Conservation (phyloP, 2,113 vertebrate species). For the Laterallus jamaicensis region DNA sequence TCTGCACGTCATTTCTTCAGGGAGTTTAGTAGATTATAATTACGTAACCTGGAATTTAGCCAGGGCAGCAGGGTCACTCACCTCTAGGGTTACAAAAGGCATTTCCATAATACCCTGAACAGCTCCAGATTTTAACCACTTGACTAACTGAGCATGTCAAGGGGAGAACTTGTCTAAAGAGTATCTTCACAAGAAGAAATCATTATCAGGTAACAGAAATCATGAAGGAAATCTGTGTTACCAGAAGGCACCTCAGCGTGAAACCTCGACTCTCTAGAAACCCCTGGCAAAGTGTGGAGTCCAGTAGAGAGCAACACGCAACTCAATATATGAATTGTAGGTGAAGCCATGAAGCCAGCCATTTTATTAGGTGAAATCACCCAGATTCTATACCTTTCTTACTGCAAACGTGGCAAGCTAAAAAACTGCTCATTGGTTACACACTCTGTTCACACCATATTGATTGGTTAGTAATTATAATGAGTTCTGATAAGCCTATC, state of each 20-base stretch:
- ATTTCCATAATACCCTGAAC: neutral
- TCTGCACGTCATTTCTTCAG: neutral
- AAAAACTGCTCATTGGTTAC: too few species aligned
- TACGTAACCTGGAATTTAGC: constrained; percentile 35
- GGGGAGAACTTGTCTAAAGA: neutral
- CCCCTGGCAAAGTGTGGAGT: neutral
- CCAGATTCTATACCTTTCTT: too few species aligned
- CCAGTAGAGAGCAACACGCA: too few species aligned
- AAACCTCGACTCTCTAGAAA: neutral
- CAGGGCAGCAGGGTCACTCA: neutral
- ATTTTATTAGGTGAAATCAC: too few species aligned
- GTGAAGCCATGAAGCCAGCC: too few species aligned
- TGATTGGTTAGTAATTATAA: too few species aligned
- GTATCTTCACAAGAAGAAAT: neutral
- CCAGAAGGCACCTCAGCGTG: neutral
- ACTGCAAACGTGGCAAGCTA: too few species aligned
- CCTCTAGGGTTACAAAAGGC: constrained; percentile 14
- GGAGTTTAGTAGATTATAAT: neutral
- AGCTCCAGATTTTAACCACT: neutral
- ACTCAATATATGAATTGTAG: too few species aligned
- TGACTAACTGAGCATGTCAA: neutral
- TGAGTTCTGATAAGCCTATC: too few species aligned
- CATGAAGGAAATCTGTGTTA: neutral
- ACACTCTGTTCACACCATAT: too few species aligned
- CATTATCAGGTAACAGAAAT: neutral